Evolutionary conservation across 2,113 vertebrate species (phyloP).

Genomic region (Smithornis capensis): DNA sequence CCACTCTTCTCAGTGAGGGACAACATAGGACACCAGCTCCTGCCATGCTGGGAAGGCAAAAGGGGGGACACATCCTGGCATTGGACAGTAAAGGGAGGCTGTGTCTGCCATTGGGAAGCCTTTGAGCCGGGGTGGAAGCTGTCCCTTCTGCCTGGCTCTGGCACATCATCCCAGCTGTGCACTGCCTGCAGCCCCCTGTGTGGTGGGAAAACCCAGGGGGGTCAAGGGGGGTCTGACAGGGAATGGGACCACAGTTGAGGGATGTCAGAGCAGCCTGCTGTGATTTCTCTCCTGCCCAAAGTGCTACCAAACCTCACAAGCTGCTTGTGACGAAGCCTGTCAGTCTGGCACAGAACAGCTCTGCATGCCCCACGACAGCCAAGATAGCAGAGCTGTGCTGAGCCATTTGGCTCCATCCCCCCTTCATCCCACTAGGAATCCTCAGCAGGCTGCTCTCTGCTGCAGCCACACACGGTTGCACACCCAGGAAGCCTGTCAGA

Average conservation of each 20-base stretch:
- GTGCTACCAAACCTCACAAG: not conserved
- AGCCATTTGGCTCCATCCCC: not conserved
- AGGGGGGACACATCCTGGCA: not conserved
- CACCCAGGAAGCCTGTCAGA: not conserved
- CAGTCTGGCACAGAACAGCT: not conserved
- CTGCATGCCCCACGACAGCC: not conserved
- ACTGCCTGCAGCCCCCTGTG: rapidly evolving
- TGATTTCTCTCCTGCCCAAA: not conserved
- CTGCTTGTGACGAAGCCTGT: not conserved
- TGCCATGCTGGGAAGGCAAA: not conserved
- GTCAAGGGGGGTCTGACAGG: not conserved
- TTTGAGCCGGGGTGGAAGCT: not conserved
- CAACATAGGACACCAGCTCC: not conserved
- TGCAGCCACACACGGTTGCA: not conserved
- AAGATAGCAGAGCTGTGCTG: not conserved
- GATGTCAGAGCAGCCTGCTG: not conserved
- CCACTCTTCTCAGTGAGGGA: rapidly evolving
- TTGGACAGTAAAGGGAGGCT: rapidly evolving
- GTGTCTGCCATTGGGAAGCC: not conserved
- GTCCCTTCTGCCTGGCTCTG: not conserved
- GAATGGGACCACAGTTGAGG: not conserved
- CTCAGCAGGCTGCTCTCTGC: not conserved
- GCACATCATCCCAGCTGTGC: not conserved
- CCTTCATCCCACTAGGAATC: not conserved
- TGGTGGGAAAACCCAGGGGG: not conserved